A percentile compares a stretch with the other conserved stretches of the same genome.
phyloP scores from a whole-genome alignment of 2,888 invertebrate genomes.

The Micropterix aruncella region DNA sequence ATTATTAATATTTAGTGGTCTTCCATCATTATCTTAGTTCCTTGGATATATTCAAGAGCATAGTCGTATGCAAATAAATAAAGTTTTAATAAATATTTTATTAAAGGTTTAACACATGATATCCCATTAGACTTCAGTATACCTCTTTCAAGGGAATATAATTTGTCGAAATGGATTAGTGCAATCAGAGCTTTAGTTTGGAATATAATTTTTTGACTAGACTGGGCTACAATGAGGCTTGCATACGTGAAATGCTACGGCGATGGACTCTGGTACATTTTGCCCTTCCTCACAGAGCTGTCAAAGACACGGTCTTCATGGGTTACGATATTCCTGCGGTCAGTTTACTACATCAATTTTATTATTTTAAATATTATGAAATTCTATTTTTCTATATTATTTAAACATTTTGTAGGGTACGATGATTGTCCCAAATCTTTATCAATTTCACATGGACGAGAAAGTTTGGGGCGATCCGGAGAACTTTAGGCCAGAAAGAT shows the following conservation, averaged over 20 bases:
- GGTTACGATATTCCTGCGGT: constrained; percentile 25
- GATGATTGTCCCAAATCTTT: constrained; percentile 37
- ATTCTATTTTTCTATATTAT: neutral
- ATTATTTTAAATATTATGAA: neutral
- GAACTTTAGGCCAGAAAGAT: constrained; percentile 51
- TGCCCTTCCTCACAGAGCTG: constrained; percentile 23
- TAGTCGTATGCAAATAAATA: no score
- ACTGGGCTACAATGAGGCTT: neutral
- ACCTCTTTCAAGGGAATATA: no score
- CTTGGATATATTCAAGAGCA: no score
- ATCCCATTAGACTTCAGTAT: no score
- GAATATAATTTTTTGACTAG: no score
- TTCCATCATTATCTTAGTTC: no score
- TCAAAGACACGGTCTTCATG: constrained; percentile 18
- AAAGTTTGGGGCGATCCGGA: constrained; percentile 50
- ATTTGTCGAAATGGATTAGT: no score
- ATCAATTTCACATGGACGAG: constrained; percentile 39
- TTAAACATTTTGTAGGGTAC: constrained; percentile 26
- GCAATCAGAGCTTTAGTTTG: no score
- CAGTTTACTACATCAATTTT: constrained; percentile 7
- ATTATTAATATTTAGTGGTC: no score
- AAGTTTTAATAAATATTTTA: no score
- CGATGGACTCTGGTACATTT: constrained; percentile 18
- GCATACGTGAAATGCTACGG: constrained; percentile 3
- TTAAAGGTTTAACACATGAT: no score